These are phyloP conservation scores for Leptodactylus fuscus DNA, from an alignment of 2,113 vertebrate species.

Conservation along the genomic window DNA sequence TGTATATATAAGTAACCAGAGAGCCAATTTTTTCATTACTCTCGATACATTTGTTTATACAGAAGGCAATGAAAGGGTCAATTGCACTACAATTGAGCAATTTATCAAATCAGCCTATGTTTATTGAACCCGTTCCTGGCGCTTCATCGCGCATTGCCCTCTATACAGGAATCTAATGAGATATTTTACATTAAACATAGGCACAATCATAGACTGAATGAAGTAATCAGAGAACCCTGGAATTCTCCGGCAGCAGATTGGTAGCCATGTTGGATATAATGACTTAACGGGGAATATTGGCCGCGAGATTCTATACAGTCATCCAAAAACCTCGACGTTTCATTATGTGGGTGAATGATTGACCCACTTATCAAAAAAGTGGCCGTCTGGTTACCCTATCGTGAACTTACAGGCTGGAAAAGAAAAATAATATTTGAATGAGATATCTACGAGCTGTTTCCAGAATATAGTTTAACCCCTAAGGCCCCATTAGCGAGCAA, in stretches of 20 bases:
- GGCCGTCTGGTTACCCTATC: neutral
- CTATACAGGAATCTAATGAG: neutral
- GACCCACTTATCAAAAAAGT: conserved; percentile 42
- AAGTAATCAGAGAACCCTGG: conserved; percentile 4
- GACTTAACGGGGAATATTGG: conserved; percentile 28
- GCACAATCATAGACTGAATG: neutral
- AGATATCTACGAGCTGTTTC: neutral
- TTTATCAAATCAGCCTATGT: neutral
- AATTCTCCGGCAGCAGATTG: conserved; percentile 18
- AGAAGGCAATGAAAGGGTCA: neutral
- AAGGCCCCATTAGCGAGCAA: too few species aligned
- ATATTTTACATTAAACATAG: neutral
- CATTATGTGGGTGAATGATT: conserved; percentile 32
- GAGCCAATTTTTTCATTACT: neutral
- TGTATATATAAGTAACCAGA: too few species aligned
- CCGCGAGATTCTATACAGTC: neutral
- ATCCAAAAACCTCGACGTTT: conserved; percentile 39
- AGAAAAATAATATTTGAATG: neutral
- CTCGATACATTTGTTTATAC: neutral
- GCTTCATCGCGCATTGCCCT: neutral
- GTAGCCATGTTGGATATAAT: conserved; percentile 38
- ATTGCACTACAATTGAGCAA: neutral
- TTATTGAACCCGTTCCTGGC: neutral
- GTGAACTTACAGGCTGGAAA: neutral
- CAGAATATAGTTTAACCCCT: neutral